These are phyloP conservation scores for Porites divaricata DNA, from an alignment of 92 coral and sea anemone species.

Conservation along the genomic window DNA sequence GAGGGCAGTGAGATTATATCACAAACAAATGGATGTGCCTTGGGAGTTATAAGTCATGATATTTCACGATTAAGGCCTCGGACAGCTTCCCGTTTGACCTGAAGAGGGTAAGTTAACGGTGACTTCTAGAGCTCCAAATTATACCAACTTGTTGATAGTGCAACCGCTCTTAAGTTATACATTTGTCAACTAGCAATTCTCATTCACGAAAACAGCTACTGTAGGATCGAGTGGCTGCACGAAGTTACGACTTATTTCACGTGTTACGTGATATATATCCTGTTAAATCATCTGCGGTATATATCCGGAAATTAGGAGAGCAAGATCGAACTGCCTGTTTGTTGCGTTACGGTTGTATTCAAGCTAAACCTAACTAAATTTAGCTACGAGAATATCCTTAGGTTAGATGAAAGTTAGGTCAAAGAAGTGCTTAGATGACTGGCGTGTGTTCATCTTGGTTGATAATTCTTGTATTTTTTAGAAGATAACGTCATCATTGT, in stretches of 20 bases:
- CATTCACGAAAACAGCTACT: constrained; percentile 21
- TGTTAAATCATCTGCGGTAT: constrained; percentile 46
- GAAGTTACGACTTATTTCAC: constrained; percentile 28
- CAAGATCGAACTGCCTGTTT: constrained; percentile 25
- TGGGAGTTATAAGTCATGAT: constrained; percentile 29
- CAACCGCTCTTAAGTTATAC: constrained; percentile 27
- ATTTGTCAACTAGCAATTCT: constrained; percentile 41
- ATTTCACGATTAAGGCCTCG: constrained; percentile 29
- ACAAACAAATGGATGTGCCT: constrained; percentile 49
- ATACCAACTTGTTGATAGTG: constrained; percentile 52
- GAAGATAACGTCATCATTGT: background rate
- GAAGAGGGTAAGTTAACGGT: constrained; percentile 30
- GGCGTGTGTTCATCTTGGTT: background rate
- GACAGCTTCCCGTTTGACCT: constrained; percentile 29
- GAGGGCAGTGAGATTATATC: constrained; percentile 35
- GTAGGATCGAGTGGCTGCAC: constrained; percentile 36
- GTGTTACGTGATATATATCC: constrained; percentile 49
- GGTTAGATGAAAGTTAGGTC: constrained; percentile 31
- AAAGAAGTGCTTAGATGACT: constrained; percentile 30
- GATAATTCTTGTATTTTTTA: background rate
- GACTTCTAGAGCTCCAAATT: constrained; percentile 33
- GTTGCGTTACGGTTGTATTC: constrained; percentile 44
- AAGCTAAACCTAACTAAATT: constrained; percentile 35
- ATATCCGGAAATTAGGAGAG: constrained; percentile 41
- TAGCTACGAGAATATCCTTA: constrained; percentile 15